Evolutionary conservation across 2,113 vertebrate genomes (phyloP), one percentile per base, ranked within the genome.

Genomic region (Girardinichthys multiradiatus): DNA sequence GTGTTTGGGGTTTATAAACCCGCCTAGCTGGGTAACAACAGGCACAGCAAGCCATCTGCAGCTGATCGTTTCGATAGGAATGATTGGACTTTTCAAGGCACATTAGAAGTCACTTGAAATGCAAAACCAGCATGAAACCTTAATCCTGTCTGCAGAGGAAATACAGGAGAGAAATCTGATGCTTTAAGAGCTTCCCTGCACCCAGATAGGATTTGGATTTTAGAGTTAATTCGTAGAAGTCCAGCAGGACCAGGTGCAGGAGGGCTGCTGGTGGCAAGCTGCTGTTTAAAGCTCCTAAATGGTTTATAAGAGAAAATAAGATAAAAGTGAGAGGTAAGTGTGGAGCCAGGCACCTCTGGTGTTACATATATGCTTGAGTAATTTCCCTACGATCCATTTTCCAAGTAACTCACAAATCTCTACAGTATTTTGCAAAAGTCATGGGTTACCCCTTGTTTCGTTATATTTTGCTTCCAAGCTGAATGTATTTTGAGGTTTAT

Each of bases 131-230:
- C 84, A 33, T 79, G 80, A 91, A 91, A 89, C 89, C 81, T 76
- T 85, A 87, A 92, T 89, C 87, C 82, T 28, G 37, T 66, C 74
- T 31, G 84, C 82, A 78, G 85, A 89, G 82, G 87, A 86, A 89
- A 86, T 77, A 84, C 64, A 81, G 76, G 39, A 68, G 74, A 79
- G 91, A 90, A 92, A 93, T 88, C 21, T 76, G 86, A 89, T 80
- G 74, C 89, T 83, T 86, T 88, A 76, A 91, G 83, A 91, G 90
- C 87, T 81, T 83, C 83, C 68, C 64, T 76, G 79, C 83, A 77
- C 76, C 66, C 84, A 81, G 83, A 83, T 83, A 80, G 82, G 86
- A 91, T 89, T 82, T 89, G 82, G 86, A 82, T 81, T 61, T 88
- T 74, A 72, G 59, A 45, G 72, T 65, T 11, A 35, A 77, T 83